Conservation (phyloP, 2,888 invertebrate species). For the Lithophane ornitopus region DNA sequence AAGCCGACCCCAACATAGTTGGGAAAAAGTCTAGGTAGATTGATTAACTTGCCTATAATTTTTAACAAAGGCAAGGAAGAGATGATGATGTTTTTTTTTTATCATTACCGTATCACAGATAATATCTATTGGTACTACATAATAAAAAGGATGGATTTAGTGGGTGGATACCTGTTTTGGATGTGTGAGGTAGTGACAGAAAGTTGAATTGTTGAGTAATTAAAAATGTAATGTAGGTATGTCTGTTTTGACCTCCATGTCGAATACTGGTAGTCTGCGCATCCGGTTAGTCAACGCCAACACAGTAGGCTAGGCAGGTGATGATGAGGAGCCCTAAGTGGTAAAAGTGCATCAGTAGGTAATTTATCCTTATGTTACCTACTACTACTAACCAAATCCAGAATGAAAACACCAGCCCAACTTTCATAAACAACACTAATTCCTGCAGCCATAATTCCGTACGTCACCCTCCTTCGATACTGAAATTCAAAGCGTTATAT, state of each 20-base stretch:
- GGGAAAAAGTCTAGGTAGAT: too few species aligned
- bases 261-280: not conserved
- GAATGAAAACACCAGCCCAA: conserved; percentile 1
- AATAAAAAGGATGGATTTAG: too few species aligned
- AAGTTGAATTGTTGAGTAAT: conserved; percentile 15
- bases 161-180: conserved; percentile 19
- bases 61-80: too few species aligned
- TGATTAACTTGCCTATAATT: too few species aligned
- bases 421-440: conserved; percentile 44
- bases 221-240: not conserved
- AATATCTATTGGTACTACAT: too few species aligned
- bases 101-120: too few species aligned
- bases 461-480: conserved; percentile 58
- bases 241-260: not conserved
- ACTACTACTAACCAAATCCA: not conserved
- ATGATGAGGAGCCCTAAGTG: too few species aligned
- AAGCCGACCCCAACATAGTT: too few species aligned
- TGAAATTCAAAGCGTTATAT: conserved; percentile 76
- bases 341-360: too few species aligned
- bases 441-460: conserved; percentile 34
- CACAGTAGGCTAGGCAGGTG: too few species aligned
- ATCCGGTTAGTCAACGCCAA: not conserved
- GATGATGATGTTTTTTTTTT: too few species aligned
- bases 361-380: too few species aligned
- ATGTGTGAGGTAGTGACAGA: not conserved